Conservation (phyloP, 2,113 vertebrate genomes). For the Platysternon megacephalum region DNA sequence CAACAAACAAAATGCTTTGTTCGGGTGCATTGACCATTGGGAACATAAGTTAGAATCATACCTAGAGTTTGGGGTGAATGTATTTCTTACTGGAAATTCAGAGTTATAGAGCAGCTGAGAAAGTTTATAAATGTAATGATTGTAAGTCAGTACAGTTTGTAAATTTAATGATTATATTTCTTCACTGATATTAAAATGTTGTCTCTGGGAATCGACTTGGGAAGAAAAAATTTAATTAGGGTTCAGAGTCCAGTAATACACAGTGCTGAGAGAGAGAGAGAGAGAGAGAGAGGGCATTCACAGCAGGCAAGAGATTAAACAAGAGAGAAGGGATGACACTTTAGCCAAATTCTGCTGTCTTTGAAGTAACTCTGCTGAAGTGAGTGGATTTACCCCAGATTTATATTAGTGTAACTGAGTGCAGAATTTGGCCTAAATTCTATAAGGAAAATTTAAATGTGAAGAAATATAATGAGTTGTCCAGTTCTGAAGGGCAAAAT, state of each 20-base stretch:
- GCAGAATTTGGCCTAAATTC: neutral
- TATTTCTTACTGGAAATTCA: slow-evolving; percentile 30
- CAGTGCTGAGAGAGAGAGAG: neutral
- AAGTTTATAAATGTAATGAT: neutral
- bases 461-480: slow-evolving; percentile 6
- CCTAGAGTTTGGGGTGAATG: slow-evolving; percentile 14
- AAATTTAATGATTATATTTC: slow-evolving; percentile 25
- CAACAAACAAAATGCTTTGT: neutral
- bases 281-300: neutral
- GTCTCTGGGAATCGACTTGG: neutral
- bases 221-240: slow-evolving; percentile 22
- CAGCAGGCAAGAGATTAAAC: slow-evolving; percentile 18
- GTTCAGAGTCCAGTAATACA: neutral
- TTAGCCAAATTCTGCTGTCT: neutral
- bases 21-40: neutral
- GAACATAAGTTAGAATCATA: neutral
- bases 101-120: neutral
- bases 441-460: neutral
- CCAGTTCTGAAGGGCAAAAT: neutral
- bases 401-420: neutral
- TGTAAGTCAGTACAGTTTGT: slow-evolving; percentile 29
- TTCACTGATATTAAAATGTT: slow-evolving; percentile 24
- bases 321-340: neutral
- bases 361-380: neutral
- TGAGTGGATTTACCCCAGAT: neutral